phyloP scores from a whole-genome alignment of 2,888 invertebrate genomes.

The Heliconius ismenius region DNA sequence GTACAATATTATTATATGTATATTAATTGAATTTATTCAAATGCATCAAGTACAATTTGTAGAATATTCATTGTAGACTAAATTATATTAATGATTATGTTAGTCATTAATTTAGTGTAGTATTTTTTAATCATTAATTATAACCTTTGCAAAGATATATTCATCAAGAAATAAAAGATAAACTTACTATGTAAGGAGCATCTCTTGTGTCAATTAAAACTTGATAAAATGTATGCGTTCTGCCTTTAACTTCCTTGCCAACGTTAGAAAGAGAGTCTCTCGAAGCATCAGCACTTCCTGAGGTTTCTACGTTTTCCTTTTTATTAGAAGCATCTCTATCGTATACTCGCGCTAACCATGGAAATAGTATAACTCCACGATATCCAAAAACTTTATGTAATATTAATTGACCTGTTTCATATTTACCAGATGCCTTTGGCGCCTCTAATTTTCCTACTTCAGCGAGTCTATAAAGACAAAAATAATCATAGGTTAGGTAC shows the following conservation, averaged over 20 bases:
- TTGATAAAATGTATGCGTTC: constrained; percentile 97
- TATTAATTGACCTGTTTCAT: constrained; percentile 97
- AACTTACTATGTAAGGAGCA: constrained; percentile 96
- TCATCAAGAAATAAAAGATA: background rate
- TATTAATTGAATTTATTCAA: too few species aligned
- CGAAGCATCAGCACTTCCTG: constrained; percentile 56
- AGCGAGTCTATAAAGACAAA: constrained; percentile 85
- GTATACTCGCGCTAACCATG: constrained; percentile 97
- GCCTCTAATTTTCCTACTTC: constrained; percentile 96
- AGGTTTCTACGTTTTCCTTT: constrained; percentile 76
- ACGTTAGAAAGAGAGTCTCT: constrained; percentile 78
- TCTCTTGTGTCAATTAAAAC: constrained; percentile 98
- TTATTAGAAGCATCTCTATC: constrained; percentile 93
- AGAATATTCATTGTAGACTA: too few species aligned
- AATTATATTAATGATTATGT: too few species aligned
- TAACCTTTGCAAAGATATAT: background rate
- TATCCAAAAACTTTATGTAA: constrained; percentile 98
- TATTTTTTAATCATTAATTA: too few species aligned
- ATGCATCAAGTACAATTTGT: too few species aligned
- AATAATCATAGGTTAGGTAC: constrained; percentile 63
- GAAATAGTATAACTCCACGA: constrained; percentile 97
- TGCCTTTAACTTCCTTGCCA: constrained; percentile 93
- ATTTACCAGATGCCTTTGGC: constrained; percentile 93
- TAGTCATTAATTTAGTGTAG: too few species aligned
- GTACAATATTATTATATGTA: too few species aligned